Base-by-base conservation (phyloP, 1,140 invertebrate species). In the Brachionus manjavacas region DNA sequence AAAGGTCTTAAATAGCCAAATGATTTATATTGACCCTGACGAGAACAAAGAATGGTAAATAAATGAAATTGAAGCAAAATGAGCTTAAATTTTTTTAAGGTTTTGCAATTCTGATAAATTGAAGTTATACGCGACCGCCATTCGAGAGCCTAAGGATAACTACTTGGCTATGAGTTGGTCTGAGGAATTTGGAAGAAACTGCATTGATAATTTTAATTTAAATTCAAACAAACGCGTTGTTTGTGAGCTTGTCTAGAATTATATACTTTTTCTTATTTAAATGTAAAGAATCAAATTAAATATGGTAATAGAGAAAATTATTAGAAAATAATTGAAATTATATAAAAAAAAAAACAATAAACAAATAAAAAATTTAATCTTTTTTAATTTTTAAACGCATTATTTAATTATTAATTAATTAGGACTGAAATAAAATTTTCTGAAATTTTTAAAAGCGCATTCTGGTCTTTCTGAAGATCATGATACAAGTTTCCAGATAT, bases 121-220 rank as follows among this genome's bases (percentile, higher is more conserved):
- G 31, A 28, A 20, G 25, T 12, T 25, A 23, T 49, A 76, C 16
- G 28, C 68, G 9, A 20, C 39, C 12, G 12, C 7, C 6, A 28
- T 7, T 25, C 20, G 49, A 49, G 72, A 76, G 41, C 46, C 31
- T 28, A 49, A 11, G 12, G 41, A 76, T 4, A 76, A 76, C 14
- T 76, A 76, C 49, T 76, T 76, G 25, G 72, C 72, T 2, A 76
- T 76, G 41, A 76, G n/a, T 4, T 76, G 43, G 41, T 76, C 72
- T 6, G 20, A 49, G 7, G 8, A 49, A 20, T 35, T 49, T 4
- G 46, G 25, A 4, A 16, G 43, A 28, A 49, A 46, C 25, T 76
- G 72, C 49, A 20, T 76, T 49, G 41, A 46, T 49, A 76, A 76
- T 25, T 76, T 76, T 49, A 76, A 76, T 49, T 16, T 49, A 49